Evolutionary conservation across 2,113 vertebrate species (phyloP).

Genomic region (Chaenogobius annularis): DNA sequence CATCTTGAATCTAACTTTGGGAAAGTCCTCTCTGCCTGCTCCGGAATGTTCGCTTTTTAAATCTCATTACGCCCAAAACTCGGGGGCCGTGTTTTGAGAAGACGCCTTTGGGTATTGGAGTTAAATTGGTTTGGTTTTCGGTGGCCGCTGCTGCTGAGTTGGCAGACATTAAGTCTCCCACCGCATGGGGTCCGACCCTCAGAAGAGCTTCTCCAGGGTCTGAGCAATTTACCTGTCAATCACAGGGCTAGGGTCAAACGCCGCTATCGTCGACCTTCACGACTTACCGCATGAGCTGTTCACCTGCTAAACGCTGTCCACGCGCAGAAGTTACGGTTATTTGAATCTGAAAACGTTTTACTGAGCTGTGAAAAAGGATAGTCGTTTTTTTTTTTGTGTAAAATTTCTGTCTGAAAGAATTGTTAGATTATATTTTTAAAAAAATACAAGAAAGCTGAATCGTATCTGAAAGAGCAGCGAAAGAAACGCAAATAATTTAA

Average conservation of each 20-base stretch:
- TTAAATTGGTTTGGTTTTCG: conserved; percentile 24
- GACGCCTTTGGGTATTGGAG: conserved; percentile 30
- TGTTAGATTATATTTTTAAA: too few relatives aligned
- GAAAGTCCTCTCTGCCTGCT: conserved; percentile 3
- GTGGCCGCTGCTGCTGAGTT: conserved; percentile 24
- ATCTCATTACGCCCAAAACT: conserved; percentile 19
- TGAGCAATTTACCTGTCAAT: conserved; percentile 27
- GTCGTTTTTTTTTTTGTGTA: too few relatives aligned
- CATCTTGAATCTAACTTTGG: not conserved
- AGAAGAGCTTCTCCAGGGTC: conserved; percentile 15
- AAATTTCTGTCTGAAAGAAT: too few relatives aligned
- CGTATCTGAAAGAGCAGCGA: too few relatives aligned
- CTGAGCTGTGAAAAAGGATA: too few relatives aligned
- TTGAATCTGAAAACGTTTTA: not conserved
- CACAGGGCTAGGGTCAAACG: not conserved
- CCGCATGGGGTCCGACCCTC: conserved; percentile 20
- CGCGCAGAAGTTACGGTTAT: not conserved
- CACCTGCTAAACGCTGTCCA: not conserved
- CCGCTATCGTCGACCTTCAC: not conserved
- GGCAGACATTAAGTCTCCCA: conserved; percentile 31
- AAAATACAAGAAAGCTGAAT: too few relatives aligned
- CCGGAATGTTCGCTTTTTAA: conserved; percentile 30
- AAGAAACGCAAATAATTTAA: too few relatives aligned
- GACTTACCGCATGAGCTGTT: not conserved
- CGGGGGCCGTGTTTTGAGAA: conserved; percentile 28